Evolutionary conservation across 2,113 vertebrate species (phyloP), one percentile per base, ranked within the genome.

Genomic region (Sterrhoptilus dennistouni): DNA sequence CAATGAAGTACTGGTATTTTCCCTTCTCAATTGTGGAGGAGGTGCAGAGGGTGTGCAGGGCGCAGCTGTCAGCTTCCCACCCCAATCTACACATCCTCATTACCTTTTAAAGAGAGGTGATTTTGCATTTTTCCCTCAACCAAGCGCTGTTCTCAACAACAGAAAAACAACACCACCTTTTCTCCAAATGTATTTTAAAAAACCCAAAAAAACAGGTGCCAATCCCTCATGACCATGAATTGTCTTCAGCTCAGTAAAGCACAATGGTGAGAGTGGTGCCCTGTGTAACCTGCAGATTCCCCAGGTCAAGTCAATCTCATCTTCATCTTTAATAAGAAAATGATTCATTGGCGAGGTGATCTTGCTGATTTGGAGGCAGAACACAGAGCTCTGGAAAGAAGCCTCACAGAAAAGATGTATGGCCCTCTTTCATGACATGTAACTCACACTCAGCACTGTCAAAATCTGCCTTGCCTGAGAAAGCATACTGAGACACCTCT

Each of bases 121-220:
- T 91, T 96, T 93, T 89, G 75, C 47, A 50, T 87, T 93, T 90
- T 95, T 77, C 28, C 70, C 52, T 66, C 16, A 72, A 80, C 79
- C 15, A 4, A 87, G 38, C 3, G 2, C 14, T 57, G 12, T 7
- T 93, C 87, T 82, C 59, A 50, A 83, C 11, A 54, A 76, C 0
- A 66, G 44, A 36, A 61, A 86, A 95, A 83, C 18, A 84, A 23
- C 23, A n/a, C 16, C 2, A 19, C 56, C 52, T 96, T 77, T 56
- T 13, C 40, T 76, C 54, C 23, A 64, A 17, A 68, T 15, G 33
- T 0, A 1, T 57, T 90, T 33, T 31, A 85, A 69, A 53, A 83
- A 38, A 12, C 11, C 17, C 53, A 31, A 25, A 35, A 27, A 66
- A 71, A 66, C 75, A 90, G 21, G 23, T 14, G 3, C 52, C 20